A percentile compares a stretch with the other conserved stretches of the same genome.
Evolutionary conservation across 2,888 invertebrate genomes (phyloP).

Genomic region (Eudasyphora cyanicolor): DNA sequence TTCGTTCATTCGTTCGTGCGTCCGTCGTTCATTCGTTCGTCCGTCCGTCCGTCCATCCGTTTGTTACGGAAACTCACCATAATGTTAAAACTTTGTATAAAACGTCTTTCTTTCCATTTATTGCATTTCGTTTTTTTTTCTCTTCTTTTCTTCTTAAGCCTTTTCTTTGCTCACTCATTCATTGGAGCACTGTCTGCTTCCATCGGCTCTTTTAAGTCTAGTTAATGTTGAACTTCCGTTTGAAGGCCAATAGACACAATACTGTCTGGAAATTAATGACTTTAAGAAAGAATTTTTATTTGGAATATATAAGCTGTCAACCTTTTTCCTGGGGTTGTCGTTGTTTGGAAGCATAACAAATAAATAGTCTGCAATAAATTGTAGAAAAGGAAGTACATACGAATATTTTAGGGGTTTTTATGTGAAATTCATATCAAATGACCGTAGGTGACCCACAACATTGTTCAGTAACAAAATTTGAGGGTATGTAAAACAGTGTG

Average conservation of each 20-base stretch:
- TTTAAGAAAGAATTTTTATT: background rate
- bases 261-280: slow-evolving; percentile 28
- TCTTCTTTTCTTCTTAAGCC: background rate
- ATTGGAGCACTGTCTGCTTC: no score
- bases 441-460: no score
- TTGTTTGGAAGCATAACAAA: no score
- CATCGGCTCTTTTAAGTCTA: slow-evolving; percentile 32
- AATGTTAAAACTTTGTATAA: background rate
- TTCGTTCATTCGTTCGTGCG: background rate
- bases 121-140: no score
- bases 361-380: background rate
- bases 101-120: background rate
- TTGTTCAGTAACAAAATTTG: no score
- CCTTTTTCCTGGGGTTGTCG: background rate
- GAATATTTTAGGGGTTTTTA: no score
- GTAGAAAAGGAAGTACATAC: background rate
- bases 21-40: background rate
- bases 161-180: background rate
- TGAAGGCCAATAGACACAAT: slow-evolving; percentile 26
- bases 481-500: no score
- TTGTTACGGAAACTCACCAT: background rate
- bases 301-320: background rate
- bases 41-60: background rate
- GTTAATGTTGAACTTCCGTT: slow-evolving; percentile 46
- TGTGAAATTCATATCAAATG: no score